Conservation (phyloP, 2,888 invertebrate species). For the Drosophila yooni region DNA sequence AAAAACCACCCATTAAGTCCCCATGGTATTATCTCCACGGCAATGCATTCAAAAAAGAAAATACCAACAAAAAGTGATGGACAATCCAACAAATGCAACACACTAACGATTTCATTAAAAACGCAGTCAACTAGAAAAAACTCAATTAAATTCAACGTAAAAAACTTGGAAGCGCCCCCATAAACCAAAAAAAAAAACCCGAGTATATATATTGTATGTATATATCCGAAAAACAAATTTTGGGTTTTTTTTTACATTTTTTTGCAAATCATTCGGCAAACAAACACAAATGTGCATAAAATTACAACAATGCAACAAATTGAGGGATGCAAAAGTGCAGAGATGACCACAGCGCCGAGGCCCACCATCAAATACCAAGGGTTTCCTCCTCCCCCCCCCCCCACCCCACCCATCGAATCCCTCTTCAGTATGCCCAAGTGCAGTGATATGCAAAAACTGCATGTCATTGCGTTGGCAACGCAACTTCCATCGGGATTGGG, state of each 20-base stretch:
- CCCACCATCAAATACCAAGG: constrained; percentile 48
- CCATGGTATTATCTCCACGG: constrained; percentile 72
- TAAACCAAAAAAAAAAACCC: constrained; percentile 10
- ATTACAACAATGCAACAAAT: constrained; percentile 79
- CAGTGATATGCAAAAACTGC: constrained; percentile 79
- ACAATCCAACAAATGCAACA: constrained; percentile 49
- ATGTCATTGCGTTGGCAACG: constrained; percentile 78
- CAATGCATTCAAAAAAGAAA: constrained; percentile 45
- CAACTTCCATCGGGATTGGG: constrained; percentile 26
- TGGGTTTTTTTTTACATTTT: constrained; percentile 38
- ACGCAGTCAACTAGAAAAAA: constrained; percentile 80
- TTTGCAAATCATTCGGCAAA: constrained; percentile 80
- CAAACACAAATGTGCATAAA: constrained; percentile 80
- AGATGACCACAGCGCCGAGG: constrained; percentile 30
- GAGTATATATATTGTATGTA: constrained; percentile 14
- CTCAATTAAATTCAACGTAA: constrained; percentile 78
- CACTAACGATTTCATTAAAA: constrained; percentile 82
- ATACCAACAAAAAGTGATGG: constrained; percentile 27
- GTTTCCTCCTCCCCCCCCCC: constrained; percentile 22
- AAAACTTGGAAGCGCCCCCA: constrained; percentile 54
- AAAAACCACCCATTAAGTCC: constrained; percentile 39
- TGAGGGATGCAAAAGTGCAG: constrained; percentile 68
- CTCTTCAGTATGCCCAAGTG: constrained; percentile 45
- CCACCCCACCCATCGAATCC: not conserved
- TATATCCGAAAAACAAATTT: constrained; percentile 78